Conservation (phyloP, 2,888 invertebrate genomes). For the Rotaria sp. region DNA sequence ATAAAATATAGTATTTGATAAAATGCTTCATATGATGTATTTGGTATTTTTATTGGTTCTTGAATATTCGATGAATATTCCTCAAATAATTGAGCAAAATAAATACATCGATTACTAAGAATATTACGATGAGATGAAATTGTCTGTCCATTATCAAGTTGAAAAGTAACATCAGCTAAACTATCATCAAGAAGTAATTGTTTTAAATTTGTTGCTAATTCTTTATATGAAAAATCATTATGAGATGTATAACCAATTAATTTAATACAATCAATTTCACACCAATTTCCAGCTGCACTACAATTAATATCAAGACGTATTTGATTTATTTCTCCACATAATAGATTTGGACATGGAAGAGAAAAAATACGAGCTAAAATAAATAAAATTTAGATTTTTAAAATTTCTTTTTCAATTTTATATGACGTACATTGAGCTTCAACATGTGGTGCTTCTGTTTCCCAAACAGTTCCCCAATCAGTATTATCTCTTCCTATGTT, state of each 20-base stretch:
- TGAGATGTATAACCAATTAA: neutral
- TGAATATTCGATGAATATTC: neutral
- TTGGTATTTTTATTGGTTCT: neutral
- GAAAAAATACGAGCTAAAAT: slow-evolving; percentile 30
- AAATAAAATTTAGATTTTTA: neutral
- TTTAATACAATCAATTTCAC: slow-evolving; percentile 47
- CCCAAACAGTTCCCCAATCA: slow-evolving; percentile 45
- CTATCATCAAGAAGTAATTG: neutral
- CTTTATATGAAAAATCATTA: neutral
- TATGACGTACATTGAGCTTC: neutral
- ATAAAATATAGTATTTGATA: slow-evolving; percentile 6
- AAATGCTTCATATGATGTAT: neutral
- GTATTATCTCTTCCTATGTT: slow-evolving; percentile 29
- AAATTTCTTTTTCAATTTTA: neutral
- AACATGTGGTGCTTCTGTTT: slow-evolving; percentile 28
- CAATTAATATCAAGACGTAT: slow-evolving; percentile 45
- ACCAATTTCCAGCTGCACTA: slow-evolving; percentile 45
- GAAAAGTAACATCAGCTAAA: neutral
- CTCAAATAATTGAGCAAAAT: slow-evolving; percentile 3
- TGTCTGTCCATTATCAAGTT: neutral
- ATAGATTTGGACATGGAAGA: slow-evolving; percentile 43
- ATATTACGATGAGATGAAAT: neutral
- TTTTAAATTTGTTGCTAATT: neutral
- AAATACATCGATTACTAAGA: neutral
- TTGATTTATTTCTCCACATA: slow-evolving; percentile 43